phyloP scores from a whole-genome alignment of 2,797 vertebrate genomes.

The Peromyscus eremicus region DNA sequence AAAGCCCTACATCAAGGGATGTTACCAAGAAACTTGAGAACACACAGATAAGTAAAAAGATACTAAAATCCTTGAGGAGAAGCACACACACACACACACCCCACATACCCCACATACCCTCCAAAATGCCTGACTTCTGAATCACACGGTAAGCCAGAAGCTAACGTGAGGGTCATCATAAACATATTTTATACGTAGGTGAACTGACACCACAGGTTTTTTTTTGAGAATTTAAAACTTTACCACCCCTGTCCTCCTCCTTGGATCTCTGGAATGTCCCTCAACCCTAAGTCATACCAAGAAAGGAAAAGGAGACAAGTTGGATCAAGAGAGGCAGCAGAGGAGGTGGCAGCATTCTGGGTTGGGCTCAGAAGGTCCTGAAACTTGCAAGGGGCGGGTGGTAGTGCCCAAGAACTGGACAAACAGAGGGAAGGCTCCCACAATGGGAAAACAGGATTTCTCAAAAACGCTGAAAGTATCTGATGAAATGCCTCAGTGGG shows the following conservation, averaged over 20 bases:
- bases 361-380: background rate
- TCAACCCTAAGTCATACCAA: background rate
- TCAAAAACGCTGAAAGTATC: background rate
- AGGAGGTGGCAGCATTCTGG: background rate
- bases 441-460: background rate
- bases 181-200: background rate
- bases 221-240: background rate
- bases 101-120: rapidly evolving
- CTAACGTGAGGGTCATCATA: no score
- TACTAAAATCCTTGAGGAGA: background rate
- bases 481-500: background rate
- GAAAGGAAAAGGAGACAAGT: background rate
- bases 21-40: background rate
- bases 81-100: background rate
- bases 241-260: background rate
- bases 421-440: background rate
- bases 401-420: background rate
- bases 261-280: background rate
- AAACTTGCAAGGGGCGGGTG: rapidly evolving
- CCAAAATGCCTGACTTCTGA: background rate
- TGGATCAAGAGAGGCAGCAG: background rate
- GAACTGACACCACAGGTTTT: background rate
- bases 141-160: background rate
- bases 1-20: background rate
- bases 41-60: background rate